Conservation (phyloP, 2,888 invertebrate genomes). For the Quadriops clusia region DNA sequence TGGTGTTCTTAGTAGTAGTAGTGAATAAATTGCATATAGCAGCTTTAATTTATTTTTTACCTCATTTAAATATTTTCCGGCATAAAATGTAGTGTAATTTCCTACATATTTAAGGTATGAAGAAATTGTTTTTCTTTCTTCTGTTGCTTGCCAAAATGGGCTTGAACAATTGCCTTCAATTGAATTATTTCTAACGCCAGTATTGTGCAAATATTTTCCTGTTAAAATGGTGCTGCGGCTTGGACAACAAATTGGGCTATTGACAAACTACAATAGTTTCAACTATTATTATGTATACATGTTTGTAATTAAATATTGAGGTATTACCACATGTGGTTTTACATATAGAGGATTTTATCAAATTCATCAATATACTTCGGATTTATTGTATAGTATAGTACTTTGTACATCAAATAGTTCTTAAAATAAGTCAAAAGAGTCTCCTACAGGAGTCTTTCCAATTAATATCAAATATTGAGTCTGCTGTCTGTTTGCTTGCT, state of each 20-base stretch:
- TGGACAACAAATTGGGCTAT: constrained; percentile 81
- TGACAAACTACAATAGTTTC: constrained; percentile 53
- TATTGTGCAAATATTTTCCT: constrained; percentile 77
- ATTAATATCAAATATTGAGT: too few relatives aligned
- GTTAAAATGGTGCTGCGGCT: constrained; percentile 79
- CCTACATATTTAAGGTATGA: constrained; percentile 48
- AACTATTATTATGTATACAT: too few relatives aligned
- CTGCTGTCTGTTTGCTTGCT: too few relatives aligned
- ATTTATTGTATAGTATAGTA: too few relatives aligned
- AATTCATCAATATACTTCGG: too few relatives aligned
- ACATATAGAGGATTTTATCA: too few relatives aligned
- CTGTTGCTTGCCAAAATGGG: constrained; percentile 48
- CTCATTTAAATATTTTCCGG: constrained; percentile 88
- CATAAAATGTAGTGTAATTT: constrained; percentile 73
- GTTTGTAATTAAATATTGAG: too few relatives aligned
- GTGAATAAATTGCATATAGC: background rate
- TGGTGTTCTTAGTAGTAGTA: constrained; percentile 26
- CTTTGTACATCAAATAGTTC: too few relatives aligned
- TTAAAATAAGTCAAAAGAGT: too few relatives aligned
- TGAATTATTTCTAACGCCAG: constrained; percentile 66
- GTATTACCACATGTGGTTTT: too few relatives aligned
- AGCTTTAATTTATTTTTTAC: constrained; percentile 34
- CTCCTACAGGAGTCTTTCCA: too few relatives aligned
- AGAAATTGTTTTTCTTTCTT: constrained; percentile 59
- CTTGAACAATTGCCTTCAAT: constrained; percentile 66